Evolutionary conservation across 30 jellyfish, hydroid and myxozoan genomes (phyloP).

Genomic region (Pseudorhiza aurosa): DNA sequence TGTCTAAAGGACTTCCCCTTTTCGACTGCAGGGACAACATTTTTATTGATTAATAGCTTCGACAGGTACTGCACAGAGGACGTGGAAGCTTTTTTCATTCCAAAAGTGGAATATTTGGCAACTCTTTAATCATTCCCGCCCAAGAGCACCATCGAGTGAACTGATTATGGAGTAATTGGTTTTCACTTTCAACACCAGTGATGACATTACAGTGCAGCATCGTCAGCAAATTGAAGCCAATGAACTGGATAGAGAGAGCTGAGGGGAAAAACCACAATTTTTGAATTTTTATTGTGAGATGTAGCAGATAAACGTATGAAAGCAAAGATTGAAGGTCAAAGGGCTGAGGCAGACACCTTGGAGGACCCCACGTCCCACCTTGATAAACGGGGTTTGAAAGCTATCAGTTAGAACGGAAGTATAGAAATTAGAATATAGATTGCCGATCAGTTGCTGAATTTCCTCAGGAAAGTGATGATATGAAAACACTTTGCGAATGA

Average conservation of each 20-base stretch:
- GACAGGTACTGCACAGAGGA: neutral
- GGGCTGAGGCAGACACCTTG: conserved; percentile 18
- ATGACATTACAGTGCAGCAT: conserved; percentile 12
- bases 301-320: neutral
- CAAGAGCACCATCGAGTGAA: conserved; percentile 2
- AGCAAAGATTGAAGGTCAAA: conserved; percentile 1
- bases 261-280: neutral
- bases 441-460: neutral
- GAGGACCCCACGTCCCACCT: conserved; percentile 1
- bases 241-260: neutral
- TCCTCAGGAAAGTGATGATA: neutral
- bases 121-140: neutral
- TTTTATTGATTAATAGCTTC: neutral
- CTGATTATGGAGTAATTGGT: neutral
- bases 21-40: neutral
- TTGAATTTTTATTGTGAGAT: neutral
- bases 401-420: neutral
- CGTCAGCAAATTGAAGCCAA: conserved; percentile 20
- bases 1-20: neutral
- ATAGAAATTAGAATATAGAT: neutral
- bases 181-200: neutral
- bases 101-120: neutral
- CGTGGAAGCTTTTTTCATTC: neutral
- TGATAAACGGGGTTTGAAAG: neutral
- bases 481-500: neutral